These are phyloP conservation scores for Rana temporaria DNA, from an alignment of 2,113 vertebrate species.

Conservation along the genomic window DNA sequence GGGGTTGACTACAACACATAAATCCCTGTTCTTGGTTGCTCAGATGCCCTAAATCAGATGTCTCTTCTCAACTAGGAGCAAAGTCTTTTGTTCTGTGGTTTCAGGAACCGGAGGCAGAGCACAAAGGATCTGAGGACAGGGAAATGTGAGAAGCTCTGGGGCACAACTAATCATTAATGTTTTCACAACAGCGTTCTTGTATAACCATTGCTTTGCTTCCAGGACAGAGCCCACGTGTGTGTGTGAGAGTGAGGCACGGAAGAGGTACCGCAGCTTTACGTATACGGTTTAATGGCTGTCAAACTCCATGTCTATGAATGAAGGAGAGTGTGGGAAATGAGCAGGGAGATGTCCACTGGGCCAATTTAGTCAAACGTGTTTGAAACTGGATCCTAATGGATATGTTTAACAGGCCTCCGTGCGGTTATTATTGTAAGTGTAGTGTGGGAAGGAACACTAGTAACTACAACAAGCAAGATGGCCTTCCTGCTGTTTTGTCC, in stretches of 20 bases:
- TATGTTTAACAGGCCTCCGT: neutral
- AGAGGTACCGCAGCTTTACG: neutral
- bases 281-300: neutral
- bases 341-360: neutral
- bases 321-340: neutral
- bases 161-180: slow-evolving; percentile 55
- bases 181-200: slow-evolving; percentile 44
- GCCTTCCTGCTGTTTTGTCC: neutral
- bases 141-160: slow-evolving; percentile 51
- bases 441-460: neutral
- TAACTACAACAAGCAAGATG: neutral
- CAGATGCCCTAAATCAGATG: neutral
- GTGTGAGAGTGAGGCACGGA: neutral
- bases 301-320: neutral
- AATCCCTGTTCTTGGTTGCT: neutral
- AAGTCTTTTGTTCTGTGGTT: slow-evolving; percentile 42
- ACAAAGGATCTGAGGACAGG: slow-evolving; percentile 37
- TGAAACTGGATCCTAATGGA: neutral
- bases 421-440: neutral
- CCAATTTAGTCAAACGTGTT: neutral
- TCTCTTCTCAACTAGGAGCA: slow-evolving; percentile 4
- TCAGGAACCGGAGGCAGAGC: slow-evolving; percentile 34
- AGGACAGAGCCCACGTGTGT: neutral
- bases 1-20: neutral
- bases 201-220: slow-evolving; percentile 13